Evolutionary conservation across 1,140 invertebrate genomes (phyloP).

Genomic region (Drosophila triauraria): DNA sequence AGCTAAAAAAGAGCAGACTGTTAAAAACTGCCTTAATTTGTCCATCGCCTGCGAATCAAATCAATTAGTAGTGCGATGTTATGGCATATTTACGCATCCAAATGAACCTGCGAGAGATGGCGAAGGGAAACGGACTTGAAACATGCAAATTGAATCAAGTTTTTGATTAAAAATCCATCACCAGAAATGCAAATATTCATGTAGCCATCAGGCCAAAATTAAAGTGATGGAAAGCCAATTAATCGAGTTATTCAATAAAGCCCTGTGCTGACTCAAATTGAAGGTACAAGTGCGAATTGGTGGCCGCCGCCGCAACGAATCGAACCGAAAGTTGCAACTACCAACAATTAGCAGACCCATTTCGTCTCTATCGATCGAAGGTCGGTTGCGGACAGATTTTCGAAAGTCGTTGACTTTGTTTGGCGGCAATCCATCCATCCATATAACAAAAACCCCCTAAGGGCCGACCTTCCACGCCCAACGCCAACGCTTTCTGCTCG

Average conservation of each 20-base stretch:
- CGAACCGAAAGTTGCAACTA: constrained; percentile 53
- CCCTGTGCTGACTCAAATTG: constrained; percentile 39
- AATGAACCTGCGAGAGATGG: constrained; percentile 36
- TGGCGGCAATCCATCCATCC: constrained; percentile 10
- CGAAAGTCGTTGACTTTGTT: constrained; percentile 80
- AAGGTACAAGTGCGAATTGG: constrained; percentile 42
- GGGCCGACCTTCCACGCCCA: constrained; percentile 49
- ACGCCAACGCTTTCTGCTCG: constrained; percentile 40
- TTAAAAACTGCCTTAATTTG: constrained; percentile 28
- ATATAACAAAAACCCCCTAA: constrained; percentile 40
- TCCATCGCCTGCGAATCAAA: constrained; percentile 46
- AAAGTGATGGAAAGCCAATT: constrained; percentile 38
- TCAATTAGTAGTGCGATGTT: constrained; percentile 57
- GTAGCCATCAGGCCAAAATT: constrained; percentile 20
- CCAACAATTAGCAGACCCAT: constrained; percentile 58
- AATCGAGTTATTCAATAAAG: constrained; percentile 33
- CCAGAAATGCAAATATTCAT: constrained; percentile 38
- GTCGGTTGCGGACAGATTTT: constrained; percentile 59
- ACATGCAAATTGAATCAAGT: constrained; percentile 63
- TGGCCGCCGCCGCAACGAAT: constrained; percentile 23
- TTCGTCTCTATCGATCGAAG: constrained; percentile 49
- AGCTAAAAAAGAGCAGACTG: not conserved
- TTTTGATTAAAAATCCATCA: constrained; percentile 63
- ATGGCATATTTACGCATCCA: constrained; percentile 35
- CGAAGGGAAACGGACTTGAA: constrained; percentile 45